phyloP scores from a whole-genome alignment of 1,140 invertebrate genomes.

The Trichonephila clavata region DNA sequence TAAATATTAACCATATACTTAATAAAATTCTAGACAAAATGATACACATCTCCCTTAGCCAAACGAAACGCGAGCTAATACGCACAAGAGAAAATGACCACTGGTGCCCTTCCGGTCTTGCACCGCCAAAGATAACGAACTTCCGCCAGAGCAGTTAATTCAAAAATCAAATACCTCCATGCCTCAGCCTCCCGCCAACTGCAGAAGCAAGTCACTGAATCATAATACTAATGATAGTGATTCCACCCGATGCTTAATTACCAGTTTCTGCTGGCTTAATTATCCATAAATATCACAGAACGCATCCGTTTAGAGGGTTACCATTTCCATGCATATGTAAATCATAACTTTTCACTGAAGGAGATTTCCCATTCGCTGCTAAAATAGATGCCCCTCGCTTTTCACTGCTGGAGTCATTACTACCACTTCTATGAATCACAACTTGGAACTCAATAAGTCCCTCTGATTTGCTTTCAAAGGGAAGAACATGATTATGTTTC shows the following conservation, averaged over 20 bases:
- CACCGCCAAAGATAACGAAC: not conserved
- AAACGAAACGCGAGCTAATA: not conserved
- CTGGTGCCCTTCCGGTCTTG: not conserved
- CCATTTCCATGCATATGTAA: slow-evolving; percentile 48
- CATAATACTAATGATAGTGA: slow-evolving; percentile 44
- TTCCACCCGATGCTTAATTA: slow-evolving; percentile 47
- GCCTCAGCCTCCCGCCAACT: not conserved
- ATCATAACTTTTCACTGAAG: slow-evolving; percentile 40
- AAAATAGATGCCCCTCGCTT: not conserved
- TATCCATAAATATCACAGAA: slow-evolving; percentile 51
- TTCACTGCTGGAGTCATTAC: not conserved
- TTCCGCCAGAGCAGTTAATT: not conserved
- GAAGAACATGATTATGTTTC: not conserved
- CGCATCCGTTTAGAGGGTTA: slow-evolving; percentile 10
- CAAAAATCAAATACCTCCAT: slow-evolving; percentile 8
- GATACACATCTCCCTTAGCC: not conserved
- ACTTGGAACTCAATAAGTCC: not conserved
- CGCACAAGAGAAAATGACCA: not conserved
- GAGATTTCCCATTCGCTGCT: not conserved
- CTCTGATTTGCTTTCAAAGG: slow-evolving; percentile 2
- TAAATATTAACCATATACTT: too few species aligned
- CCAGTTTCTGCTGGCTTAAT: slow-evolving; percentile 36
- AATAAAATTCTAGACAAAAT: too few species aligned
- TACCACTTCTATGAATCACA: not conserved
- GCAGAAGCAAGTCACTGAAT: not conserved